Conservation (phyloP, 2,797 vertebrate species). For the Iguana delicatissima region DNA sequence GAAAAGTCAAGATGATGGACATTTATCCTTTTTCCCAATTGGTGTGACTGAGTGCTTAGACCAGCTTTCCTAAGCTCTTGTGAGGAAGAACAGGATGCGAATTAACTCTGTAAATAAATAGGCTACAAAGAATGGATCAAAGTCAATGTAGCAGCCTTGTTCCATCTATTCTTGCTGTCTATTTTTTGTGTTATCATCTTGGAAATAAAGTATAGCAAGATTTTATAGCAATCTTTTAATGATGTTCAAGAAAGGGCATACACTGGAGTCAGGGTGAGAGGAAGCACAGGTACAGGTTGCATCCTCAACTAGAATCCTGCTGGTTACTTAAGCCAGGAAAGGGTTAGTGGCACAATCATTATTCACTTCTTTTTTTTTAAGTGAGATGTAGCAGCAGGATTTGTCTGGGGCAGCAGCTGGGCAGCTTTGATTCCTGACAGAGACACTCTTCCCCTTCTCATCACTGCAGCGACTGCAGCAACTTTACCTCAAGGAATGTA, state of each 20-base stretch:
- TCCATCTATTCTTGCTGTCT: not conserved
- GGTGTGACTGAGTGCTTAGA: not conserved
- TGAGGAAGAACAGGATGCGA: not conserved
- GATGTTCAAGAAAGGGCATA: not conserved
- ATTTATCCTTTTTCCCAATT: not conserved
- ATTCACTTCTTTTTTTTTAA: no score
- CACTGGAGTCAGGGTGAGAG: not conserved
- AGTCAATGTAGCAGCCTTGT: not conserved
- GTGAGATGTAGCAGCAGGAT: no score
- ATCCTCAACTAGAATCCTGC: no score
- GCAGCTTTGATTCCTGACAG: no score
- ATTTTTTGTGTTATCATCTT: not conserved
- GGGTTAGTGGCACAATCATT: no score
- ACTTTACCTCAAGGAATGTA: no score
- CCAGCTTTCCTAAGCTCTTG: not conserved
- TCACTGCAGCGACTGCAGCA: no score
- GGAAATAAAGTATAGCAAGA: not conserved
- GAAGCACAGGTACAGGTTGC: not conserved
- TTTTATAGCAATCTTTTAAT: not conserved
- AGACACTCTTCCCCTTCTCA: no score
- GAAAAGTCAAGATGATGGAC: not conserved
- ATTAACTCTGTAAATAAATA: not conserved
- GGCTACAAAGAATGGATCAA: not conserved
- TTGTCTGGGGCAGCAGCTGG: no score
- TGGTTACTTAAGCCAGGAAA: no score